Evolutionary conservation across 2,888 invertebrate genomes (phyloP), one percentile per base, ranked within the genome.

Genomic region (Netelia inedita): DNA sequence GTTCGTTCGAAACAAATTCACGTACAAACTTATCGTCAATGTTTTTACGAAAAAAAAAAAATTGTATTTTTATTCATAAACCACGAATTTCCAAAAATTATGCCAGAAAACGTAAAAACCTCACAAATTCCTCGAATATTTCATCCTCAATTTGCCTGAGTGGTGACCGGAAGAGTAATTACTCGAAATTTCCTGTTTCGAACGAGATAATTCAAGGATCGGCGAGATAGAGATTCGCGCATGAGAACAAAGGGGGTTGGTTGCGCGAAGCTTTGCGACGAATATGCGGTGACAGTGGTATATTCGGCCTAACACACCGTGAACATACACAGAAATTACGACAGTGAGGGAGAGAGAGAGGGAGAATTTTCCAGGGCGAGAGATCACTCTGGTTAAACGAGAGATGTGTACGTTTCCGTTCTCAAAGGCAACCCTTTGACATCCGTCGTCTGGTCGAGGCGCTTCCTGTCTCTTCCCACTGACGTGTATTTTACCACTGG

Each of bases 351-450:
- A 11, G 46, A 46, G 46, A 46, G 0, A 14, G 46, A 46, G 46
- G 2, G 46, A 43, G 5, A 5, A 41, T 73, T 61, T 59, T 73
- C 46, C 73, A 14, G 55, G 43, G 41, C 59, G 73, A 35, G 14
- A n/a, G 28, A 6, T 55, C 19, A 11, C 11, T 3, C 19, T 19
- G 43, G 65, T 65, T 43, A 14, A 66, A 73, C 1, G 50, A 46
- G 59, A 41, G 14, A 19, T 41, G 41, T n/a, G 35, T 21, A 35
- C 21, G 50, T 50, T 28, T 10, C 50, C 14, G 61, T 59, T 79
- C 59, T 69, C 73, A 74, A 74, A 68, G 75, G 75, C 21, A 79
- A 55, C 41, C 80, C 79, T 80, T 80, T 80, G 83, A 83, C 80
- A 71, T 71, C 43, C 65, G 35, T 41, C 57, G 57, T 74, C 63